These are phyloP conservation scores for Macrotis lagotis DNA, from an alignment of 2,113 vertebrate species.

Conservation along the genomic window DNA sequence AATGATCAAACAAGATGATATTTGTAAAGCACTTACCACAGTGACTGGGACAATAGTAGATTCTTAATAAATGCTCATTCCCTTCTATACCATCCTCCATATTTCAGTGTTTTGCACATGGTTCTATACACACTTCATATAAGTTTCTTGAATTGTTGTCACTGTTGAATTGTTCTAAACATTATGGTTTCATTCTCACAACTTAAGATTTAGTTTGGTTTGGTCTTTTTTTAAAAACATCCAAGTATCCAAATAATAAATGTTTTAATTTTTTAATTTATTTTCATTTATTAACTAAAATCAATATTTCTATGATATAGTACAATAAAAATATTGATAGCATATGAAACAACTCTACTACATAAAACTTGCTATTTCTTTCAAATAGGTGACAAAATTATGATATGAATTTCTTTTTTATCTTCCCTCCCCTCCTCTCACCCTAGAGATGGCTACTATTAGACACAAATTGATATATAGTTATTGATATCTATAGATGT, in stretches of 20 bases:
- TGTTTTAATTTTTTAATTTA: too few relatives aligned
- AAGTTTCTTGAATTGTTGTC: background rate
- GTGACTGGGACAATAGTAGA: background rate
- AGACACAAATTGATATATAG: too few relatives aligned
- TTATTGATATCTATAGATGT: too few relatives aligned
- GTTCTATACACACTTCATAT: background rate
- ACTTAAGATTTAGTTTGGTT: background rate
- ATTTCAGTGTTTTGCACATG: background rate
- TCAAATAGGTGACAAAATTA: too few relatives aligned
- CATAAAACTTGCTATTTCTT: too few relatives aligned
- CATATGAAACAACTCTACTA: too few relatives aligned
- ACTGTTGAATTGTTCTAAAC: background rate
- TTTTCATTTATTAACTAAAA: too few relatives aligned
- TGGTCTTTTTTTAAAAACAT: background rate
- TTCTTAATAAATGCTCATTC: background rate
- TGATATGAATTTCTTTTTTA: too few relatives aligned
- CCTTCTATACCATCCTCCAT: fast-evolving
- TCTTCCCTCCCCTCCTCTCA: too few relatives aligned
- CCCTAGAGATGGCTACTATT: too few relatives aligned
- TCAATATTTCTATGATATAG: too few relatives aligned
- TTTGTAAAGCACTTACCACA: background rate
- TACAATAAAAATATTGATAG: too few relatives aligned
- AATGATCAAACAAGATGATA: background rate
- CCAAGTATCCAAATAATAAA: background rate
- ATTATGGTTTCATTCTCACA: background rate